A percentile compares a stretch with the other conserved stretches of the same genome.
These are phyloP conservation scores for Pogonocichla stellata DNA, from an alignment of 2,113 vertebrate species.

Conservation along the genomic window DNA sequence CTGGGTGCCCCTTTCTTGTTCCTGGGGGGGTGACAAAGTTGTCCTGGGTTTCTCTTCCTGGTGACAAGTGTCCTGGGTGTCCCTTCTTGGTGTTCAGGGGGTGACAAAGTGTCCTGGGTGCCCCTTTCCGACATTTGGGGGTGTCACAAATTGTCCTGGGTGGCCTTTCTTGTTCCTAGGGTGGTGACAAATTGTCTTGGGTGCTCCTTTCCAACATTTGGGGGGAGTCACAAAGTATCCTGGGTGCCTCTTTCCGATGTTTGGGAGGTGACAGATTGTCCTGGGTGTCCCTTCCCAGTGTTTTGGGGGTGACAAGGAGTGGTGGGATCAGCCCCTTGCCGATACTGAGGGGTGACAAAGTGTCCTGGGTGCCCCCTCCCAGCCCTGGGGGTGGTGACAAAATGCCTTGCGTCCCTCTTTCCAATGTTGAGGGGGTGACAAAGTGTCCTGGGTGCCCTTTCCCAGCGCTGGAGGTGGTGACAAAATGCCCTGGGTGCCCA, in stretches of 20 bases:
- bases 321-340: background rate
- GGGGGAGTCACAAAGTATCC: no score
- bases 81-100: accelerated
- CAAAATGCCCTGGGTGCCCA: no score
- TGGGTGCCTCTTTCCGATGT: no score
- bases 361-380: no score
- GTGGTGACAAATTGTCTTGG: background rate
- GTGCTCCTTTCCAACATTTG: accelerated
- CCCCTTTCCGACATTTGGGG: accelerated
- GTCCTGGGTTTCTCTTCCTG: background rate
- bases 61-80: background rate
- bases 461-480: no score
- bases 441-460: no score
- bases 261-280: no score
- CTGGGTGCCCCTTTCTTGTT: background rate
- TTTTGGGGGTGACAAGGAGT: background rate
- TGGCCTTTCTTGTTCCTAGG: background rate
- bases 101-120: background rate
- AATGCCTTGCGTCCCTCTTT: no score
- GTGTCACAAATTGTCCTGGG: background rate
- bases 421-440: no score
- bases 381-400: no score
- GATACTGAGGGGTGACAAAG: no score
- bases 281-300: no score
- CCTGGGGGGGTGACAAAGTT: background rate